phyloP scores from a whole-genome alignment of 2,797 vertebrate genomes.

The Clamator glandarius region DNA sequence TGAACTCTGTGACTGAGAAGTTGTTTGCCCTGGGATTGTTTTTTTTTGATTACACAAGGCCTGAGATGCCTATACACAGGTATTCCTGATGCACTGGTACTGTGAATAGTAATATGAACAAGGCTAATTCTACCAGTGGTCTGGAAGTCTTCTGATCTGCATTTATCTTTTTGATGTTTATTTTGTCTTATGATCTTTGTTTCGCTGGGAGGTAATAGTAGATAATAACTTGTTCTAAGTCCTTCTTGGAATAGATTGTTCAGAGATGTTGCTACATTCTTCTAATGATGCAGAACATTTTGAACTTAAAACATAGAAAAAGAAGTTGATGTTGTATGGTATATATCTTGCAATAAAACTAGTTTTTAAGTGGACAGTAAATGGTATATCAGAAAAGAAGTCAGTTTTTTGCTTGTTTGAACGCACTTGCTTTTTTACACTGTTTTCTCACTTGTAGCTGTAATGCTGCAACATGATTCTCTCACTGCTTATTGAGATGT shows the following conservation, averaged over 20 bases:
- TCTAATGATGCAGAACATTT: not conserved
- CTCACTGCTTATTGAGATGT: not conserved
- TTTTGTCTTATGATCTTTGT: not conserved
- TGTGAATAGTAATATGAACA: not conserved
- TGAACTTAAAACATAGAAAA: not conserved
- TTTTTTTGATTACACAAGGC: not conserved
- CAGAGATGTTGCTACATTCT: not conserved
- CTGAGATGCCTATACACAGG: not conserved
- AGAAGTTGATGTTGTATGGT: not conserved
- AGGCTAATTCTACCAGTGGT: not conserved
- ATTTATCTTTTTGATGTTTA: not conserved
- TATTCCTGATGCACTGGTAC: not conserved
- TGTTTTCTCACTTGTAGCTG: not conserved
- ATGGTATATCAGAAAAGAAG: not conserved
- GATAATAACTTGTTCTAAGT: not conserved
- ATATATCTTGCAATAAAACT: not conserved
- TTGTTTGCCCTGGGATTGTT: not conserved
- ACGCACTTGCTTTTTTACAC: not conserved
- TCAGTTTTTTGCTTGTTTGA: not conserved
- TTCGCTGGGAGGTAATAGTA: not conserved
- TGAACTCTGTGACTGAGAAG: not conserved
- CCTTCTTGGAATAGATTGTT: not conserved
- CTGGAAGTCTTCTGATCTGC: not conserved
- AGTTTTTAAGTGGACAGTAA: not conserved
- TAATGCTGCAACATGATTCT: not conserved